phyloP scores from a whole-genome alignment of 2,113 vertebrate genomes.

The Coptodon bakossiorum region DNA sequence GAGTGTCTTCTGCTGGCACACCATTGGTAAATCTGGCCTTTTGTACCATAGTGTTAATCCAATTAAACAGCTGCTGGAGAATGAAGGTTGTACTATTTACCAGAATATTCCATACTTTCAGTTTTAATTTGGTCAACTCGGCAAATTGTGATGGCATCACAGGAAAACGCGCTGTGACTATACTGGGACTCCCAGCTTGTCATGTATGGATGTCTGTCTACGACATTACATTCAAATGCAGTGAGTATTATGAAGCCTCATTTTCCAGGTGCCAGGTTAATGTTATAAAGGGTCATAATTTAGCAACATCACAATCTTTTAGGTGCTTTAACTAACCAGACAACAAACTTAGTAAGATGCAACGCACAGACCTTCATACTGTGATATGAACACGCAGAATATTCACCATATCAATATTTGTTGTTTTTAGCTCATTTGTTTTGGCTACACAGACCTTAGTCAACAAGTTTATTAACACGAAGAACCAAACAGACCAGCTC shows the following conservation, averaged over 20 bases:
- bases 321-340: not conserved
- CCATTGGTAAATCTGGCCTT: not conserved
- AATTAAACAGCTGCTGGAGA: not conserved
- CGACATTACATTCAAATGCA: not conserved
- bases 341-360: not conserved
- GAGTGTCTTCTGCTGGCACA: not conserved
- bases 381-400: not conserved
- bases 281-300: not conserved
- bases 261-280: not conserved
- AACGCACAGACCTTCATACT: not conserved
- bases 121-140: accelerated
- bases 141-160: not conserved
- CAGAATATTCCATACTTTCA: not conserved
- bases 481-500: not conserved
- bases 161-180: not conserved
- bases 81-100: not conserved
- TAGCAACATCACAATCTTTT: accelerated
- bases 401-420: not conserved
- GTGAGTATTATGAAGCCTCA: not conserved
- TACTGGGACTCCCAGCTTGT: not conserved
- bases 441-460: not conserved
- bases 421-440: not conserved
- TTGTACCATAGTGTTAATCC: not conserved
- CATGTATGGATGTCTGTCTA: not conserved
- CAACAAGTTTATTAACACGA: not conserved